Evolutionary conservation across 2,797 vertebrate species (phyloP).

Genomic region (Pteropus rufus): DNA sequence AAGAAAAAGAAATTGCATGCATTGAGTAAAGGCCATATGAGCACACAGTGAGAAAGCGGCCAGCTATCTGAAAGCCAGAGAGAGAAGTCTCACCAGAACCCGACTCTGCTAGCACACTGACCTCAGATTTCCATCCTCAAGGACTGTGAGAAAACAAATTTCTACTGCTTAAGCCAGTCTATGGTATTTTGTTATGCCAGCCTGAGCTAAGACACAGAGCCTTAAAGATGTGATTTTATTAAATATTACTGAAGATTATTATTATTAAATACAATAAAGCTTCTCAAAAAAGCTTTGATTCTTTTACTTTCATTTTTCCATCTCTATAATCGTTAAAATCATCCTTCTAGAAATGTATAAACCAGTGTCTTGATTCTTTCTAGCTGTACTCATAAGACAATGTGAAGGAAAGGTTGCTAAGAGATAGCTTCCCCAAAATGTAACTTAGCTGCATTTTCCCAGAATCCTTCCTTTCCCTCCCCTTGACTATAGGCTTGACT

Average conservation of each 20-base stretch:
- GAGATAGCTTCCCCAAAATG: not conserved
- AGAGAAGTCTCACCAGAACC: not conserved
- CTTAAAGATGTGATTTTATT: not conserved
- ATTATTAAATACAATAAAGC: not conserved
- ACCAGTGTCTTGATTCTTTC: not conserved
- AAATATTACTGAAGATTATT: not conserved
- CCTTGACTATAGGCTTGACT: not conserved
- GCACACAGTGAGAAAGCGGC: not conserved
- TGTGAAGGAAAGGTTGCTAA: not conserved
- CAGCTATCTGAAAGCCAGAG: not conserved
- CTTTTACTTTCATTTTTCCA: not conserved
- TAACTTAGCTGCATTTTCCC: not conserved
- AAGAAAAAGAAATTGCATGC: not conserved
- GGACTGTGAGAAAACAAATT: not conserved
- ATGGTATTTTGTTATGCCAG: not conserved
- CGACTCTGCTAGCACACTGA: not conserved
- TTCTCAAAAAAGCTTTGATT: slow-evolving; percentile 25
- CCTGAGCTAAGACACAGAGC: not conserved
- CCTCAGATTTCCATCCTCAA: not conserved
- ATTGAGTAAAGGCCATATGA: not conserved
- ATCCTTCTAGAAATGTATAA: not conserved
- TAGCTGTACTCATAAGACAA: not conserved
- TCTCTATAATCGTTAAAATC: not conserved
- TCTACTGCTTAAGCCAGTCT: not conserved
- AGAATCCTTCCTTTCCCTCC: not conserved